Base-by-base conservation (phyloP, 2,113 vertebrate species). In the Ophiodon elongatus region DNA sequence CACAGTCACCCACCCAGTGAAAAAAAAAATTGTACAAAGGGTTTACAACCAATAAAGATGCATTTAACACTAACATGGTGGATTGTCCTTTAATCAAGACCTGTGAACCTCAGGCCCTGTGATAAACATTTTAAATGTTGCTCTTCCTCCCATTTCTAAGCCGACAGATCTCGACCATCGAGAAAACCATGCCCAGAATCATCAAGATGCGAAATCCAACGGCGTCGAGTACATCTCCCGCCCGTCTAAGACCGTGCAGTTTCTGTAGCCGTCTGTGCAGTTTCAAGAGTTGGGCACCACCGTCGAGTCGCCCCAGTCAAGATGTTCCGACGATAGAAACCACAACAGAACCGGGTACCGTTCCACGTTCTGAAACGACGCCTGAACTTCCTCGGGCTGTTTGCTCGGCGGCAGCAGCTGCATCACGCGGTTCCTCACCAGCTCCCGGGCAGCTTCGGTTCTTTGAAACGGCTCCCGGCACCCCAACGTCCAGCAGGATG, bases 321-420 rank as follows among this genome's bases (percentile, higher is more conserved):
- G 21, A 31, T 81, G 71, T 62, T n/a, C 86, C 86, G 0, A 11
- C n/a, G n/a, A 6, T 79, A 84, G 13, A 82, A 15, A 0, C 80
- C 72, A 1, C 79, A 85, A 6, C 82, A 85, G 50, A 57, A 62
- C 0, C 47, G 13, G 3, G 0, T n/a, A 15, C 14, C 2, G 56
- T 3, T 88, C 78, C 78, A 86, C 25, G 0, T 41, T 9, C 35
- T 83, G 47, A 10, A 83, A 29, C 0, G 50, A 69, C 73, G 67
- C 45, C 73, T 35, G 73, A 8, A 84, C 4, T 0, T 82, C 71
- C 33, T 3, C 4, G 1, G 17, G 56, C 14, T 80, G 56, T 6
- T 47, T 2, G 21, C 70, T 73, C 29, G 81, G 74, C 0, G 39
- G 77, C 7, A 81, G 65, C 41, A 73, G 31, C 39, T 15, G 15